Conservation (phyloP, 2,797 vertebrate genomes). For the Sebastes matsubarae region DNA sequence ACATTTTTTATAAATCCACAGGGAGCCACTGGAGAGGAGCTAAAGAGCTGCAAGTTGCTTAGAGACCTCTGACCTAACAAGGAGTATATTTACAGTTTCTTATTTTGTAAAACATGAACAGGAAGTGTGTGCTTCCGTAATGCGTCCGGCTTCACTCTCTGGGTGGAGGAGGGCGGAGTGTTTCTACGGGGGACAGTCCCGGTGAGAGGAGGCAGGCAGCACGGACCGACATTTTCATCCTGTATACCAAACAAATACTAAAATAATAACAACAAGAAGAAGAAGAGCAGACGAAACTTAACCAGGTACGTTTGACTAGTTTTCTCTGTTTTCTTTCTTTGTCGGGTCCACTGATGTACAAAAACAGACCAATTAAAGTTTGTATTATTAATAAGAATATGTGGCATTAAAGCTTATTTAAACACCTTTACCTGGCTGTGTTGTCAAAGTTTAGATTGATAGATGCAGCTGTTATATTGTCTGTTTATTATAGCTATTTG, state of each 20-base stretch:
- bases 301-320: constrained; percentile 51
- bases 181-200: constrained; percentile 78
- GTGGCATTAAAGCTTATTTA: neutral
- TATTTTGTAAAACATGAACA: constrained; percentile 27
- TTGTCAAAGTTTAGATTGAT: neutral
- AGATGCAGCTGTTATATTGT: neutral
- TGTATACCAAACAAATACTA: constrained; percentile 8
- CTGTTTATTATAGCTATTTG: neutral
- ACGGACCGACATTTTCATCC: constrained; percentile 60
- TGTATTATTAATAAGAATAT: neutral
- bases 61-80: too few relatives aligned
- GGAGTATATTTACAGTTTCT: neutral
- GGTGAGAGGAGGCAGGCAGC: constrained; percentile 61
- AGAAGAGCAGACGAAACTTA: constrained; percentile 14
- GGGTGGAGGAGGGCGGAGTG: constrained; percentile 78
- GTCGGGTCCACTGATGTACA: fast-evolving
- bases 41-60: fast-evolving
- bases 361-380: neutral
- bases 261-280: neutral
- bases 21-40: too few relatives aligned
- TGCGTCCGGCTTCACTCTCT: neutral
- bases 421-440: neutral
- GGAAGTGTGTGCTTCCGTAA: constrained; percentile 22
- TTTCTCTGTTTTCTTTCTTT: neutral
- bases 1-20: fast-evolving